Conservation (phyloP, 2,888 invertebrate genomes). For the Drosophila quasianomalipes region DNA sequence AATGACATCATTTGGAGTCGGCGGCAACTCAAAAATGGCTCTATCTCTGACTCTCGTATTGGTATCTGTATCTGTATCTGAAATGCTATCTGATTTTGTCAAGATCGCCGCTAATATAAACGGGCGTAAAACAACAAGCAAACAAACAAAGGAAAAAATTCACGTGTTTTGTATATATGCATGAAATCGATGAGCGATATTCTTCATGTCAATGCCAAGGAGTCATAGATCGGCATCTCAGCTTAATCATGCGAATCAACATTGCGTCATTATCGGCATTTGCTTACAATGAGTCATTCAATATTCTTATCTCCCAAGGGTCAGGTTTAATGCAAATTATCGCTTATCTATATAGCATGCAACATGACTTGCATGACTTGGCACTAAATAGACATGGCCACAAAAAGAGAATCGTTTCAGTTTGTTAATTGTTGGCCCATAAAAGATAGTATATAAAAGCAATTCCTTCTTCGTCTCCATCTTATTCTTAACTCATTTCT, state of each 20-base stretch:
- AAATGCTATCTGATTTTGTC: slow-evolving; percentile 4
- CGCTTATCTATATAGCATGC: slow-evolving; percentile 17
- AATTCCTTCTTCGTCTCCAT: no score
- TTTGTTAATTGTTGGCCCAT: slow-evolving; percentile 12
- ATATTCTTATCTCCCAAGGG: background rate
- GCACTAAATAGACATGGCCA: background rate
- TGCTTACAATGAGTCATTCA: background rate
- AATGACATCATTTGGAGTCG: slow-evolving; percentile 50
- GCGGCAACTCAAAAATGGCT: slow-evolving; percentile 14
- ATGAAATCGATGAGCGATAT: background rate
- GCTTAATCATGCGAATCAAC: slow-evolving; percentile 4
- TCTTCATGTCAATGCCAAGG: slow-evolving; percentile 10
- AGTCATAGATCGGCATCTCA: slow-evolving; percentile 22
- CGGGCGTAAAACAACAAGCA: slow-evolving; percentile 22
- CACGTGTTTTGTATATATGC: background rate
- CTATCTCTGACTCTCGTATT: background rate
- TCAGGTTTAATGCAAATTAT: slow-evolving; percentile 19
- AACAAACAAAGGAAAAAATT: background rate
- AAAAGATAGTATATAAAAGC: background rate
- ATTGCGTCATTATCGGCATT: slow-evolving; percentile 19
- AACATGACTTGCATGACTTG: slow-evolving; percentile 29
- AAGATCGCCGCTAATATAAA: slow-evolving; percentile 29
- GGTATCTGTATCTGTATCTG: background rate
- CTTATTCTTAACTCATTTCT: background rate
- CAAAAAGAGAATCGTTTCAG: slow-evolving; percentile 3